Base-by-base conservation (phyloP, 2,888 invertebrate species). In the Tinea trinotella region DNA sequence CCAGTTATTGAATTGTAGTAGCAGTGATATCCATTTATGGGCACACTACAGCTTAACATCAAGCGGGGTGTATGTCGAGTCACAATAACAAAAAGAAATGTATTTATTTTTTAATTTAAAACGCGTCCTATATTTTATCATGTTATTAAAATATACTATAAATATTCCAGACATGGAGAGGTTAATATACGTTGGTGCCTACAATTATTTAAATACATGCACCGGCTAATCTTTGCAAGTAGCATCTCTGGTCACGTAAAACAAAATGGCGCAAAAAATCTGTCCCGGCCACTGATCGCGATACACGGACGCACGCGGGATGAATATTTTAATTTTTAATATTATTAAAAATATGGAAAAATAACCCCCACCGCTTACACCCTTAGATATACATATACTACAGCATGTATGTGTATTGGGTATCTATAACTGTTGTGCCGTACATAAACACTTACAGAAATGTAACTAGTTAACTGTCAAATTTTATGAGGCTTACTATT, bases 281-380 rank as follows among this genome's bases (percentile, higher is more conserved):
- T 78, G 81, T 67, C 74, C 67, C 62, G 70, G 65, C 67, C 83
- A 82, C 78, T 74, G 79, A 84, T 84, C 75, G 78, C 79, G 80
- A 83, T 84, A 82, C 79, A 72, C 73, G 71, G 59, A 62, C 63
- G 71, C 60, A 82, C 81, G 84, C 74, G 71, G 68, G 60, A 57
- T 61, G 84, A 84, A 84, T 84, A 82, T 71, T 75, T 83, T 77
- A 77, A 71, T 76, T 75, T 72, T 76, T 78, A 74, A 68, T 72
- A 70, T 54, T 74, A 69, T 74, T 74, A 76, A 76, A 74, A 75
- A 77, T 77, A 77, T 78, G 73, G 71, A 67, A 74, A 73, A 73
- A 70, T 71, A 68, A 66, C 65, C 65, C 59, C 55, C 54, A 18
- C 18, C 10, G 46, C 18, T 30, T 52, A 52, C 54, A 34, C 40